Evolutionary conservation across 2,797 vertebrate genomes (phyloP), one percentile per base, ranked within the genome.

Genomic region (Melanotaenia parkinsoni): DNA sequence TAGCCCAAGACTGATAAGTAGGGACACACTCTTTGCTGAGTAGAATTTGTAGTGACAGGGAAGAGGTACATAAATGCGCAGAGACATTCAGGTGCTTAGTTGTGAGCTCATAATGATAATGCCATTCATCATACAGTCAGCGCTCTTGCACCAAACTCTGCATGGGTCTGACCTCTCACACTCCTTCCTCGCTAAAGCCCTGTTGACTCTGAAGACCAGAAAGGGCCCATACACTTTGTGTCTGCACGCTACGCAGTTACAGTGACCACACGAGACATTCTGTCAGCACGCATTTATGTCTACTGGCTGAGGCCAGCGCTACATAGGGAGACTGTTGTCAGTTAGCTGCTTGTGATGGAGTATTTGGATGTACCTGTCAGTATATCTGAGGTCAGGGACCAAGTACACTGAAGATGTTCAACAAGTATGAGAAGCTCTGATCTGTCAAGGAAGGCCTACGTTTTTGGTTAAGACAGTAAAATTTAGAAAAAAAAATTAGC

Each of bases 221-320:
- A 78, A 79, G 63, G 35, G 38, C 67, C 76, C 68, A 65, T 84
- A 85, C 83, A 85, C 84, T 86, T 82, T 45, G 58, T 83, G 89
- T 91, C 86, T 86, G 82, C 86, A 86, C 30, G 61, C 86, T 80
- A 88, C 51, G 37, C 66, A 35, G 81, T 83, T 62, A 70, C 76
- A 20, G 22, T 24, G 4, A 77, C 78, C 81, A 70, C 81, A 69
- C 54, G 62, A 88, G 86, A 83, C 81, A 51, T 47, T 72, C 70
- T 86, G 90, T 90, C 90, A 82, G 47, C 54, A 35, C 14, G 24
- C 73, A 82, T 91, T 86, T 78, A 78, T 57, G 77, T 88, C 88
- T 85, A 50, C 70, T 38, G 56, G 70, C 54, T 68, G 66, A 83
- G 77, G 67, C 74, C 74, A 54, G 73, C 45, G 11, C 81, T 68